Conservation (phyloP, 2,113 vertebrate genomes). For the Platycercus adscitus region DNA sequence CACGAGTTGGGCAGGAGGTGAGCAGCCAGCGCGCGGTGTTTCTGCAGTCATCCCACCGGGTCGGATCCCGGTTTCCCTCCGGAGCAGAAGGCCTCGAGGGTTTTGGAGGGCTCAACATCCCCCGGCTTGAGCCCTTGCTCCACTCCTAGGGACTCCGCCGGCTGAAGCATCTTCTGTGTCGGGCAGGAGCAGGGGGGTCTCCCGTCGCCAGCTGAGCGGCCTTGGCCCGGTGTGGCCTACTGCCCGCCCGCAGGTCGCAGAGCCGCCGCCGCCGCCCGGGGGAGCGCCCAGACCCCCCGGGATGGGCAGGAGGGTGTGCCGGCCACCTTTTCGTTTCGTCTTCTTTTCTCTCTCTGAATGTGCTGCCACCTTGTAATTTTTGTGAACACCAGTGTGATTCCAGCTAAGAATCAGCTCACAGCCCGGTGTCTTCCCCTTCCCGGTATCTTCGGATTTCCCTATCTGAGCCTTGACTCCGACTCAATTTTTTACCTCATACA, state of each 20-base stretch:
- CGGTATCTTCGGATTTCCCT: not conserved
- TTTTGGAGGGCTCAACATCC: not conserved
- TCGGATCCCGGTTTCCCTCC: not conserved
- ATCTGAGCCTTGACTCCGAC: not conserved
- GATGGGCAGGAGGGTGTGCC: not conserved
- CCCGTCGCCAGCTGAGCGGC: not conserved
- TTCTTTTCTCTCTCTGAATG: accelerated
- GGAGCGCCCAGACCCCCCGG: too few relatives aligned
- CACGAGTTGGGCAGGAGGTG: not conserved
- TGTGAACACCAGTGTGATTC: not conserved
- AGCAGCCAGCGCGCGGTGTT: not conserved
- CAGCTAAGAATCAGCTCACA: not conserved
- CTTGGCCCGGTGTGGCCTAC: not conserved
- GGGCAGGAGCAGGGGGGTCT: not conserved
- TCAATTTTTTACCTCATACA: not conserved
- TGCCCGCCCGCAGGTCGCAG: too few relatives aligned
- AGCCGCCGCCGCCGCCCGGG: too few relatives aligned
- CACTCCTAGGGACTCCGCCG: not conserved
- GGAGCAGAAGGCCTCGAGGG: not conserved
- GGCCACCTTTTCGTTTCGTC: too few relatives aligned
- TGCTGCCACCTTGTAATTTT: not conserved
- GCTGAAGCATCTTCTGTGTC: not conserved
- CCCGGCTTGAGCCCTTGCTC: not conserved
- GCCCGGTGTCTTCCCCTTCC: not conserved
- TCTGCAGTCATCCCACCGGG: too few relatives aligned